Conservation (phyloP, 2,888 invertebrate species). For the Tetramorium bicarinatum region DNA sequence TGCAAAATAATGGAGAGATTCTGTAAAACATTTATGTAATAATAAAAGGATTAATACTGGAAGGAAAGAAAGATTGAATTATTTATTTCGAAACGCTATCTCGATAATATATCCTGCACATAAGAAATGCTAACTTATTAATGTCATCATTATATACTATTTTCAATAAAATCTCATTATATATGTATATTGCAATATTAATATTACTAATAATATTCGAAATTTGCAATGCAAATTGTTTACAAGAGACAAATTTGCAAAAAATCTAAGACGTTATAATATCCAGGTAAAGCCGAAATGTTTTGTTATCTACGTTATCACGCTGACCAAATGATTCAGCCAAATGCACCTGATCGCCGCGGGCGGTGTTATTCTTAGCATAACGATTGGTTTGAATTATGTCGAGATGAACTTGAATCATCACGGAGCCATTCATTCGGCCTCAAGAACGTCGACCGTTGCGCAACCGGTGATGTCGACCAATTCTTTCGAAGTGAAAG, state of each 20-base stretch:
- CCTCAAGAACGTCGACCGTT: slow-evolving; percentile 87
- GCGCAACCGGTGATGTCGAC: slow-evolving; percentile 91
- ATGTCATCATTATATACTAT: not conserved
- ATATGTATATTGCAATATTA: not conserved
- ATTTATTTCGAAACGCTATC: not conserved
- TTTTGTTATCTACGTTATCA: not conserved
- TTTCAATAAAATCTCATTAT: not conserved
- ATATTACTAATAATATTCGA: not conserved
- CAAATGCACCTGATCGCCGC: not conserved
- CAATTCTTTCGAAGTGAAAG: slow-evolving; percentile 91
- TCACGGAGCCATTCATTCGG: slow-evolving; percentile 64
- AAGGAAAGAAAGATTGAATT: not conserved
- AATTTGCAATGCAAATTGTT: slow-evolving; percentile 15
- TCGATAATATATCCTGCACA: not conserved
- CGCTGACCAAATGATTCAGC: slow-evolving; percentile 20
- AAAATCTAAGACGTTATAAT: not conserved
- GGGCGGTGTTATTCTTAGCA: not conserved
- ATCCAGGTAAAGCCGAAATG: not conserved
- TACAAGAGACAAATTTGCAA: not conserved
- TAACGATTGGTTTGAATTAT: not conserved
- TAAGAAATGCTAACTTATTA: not conserved
- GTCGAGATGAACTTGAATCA: slow-evolving; percentile 1
- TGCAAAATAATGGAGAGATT: not conserved
- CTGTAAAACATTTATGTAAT: not conserved
- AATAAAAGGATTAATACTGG: slow-evolving; percentile 11